Percentiles rank a stretch among this genome's conserved stretches.
Evolutionary conservation across 2,797 vertebrate genomes (phyloP).

Genomic region (Takifugu ocellatus): DNA sequence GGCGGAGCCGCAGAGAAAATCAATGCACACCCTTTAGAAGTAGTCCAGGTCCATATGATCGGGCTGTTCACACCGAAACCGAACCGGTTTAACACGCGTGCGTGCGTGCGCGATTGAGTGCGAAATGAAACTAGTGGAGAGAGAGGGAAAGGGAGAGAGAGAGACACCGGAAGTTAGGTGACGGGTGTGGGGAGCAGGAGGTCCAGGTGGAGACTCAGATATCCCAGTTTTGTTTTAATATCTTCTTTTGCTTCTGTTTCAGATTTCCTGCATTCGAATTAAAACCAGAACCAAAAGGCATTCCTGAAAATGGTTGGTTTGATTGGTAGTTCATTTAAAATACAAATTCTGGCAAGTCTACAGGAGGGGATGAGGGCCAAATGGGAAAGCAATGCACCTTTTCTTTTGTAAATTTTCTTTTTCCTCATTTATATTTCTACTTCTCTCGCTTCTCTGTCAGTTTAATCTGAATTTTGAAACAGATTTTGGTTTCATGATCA

Average conservation of each 20-base stretch:
- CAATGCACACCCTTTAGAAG: slow-evolving; percentile 6
- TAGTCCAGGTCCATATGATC: slow-evolving; percentile 2
- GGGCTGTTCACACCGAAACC: neutral
- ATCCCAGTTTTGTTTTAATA: neutral
- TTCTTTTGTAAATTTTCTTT: too few species aligned
- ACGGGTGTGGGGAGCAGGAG: slow-evolving; percentile 24
- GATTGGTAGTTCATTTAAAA: too few species aligned
- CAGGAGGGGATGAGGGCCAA: slow-evolving; percentile 33
- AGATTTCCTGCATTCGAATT: too few species aligned
- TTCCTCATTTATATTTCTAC: too few species aligned
- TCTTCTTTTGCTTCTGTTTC: too few species aligned
- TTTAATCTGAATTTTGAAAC: too few species aligned
- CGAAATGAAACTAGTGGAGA: neutral
- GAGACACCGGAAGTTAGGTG: slow-evolving; percentile 66
- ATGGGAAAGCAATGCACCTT: too few species aligned
- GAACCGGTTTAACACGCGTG: slow-evolving; percentile 9
- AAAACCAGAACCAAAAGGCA: too few species aligned
- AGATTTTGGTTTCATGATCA: too few species aligned
- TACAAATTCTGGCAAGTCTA: slow-evolving; percentile 34
- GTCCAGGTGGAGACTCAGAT: slow-evolving; percentile 45
- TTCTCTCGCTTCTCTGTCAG: too few species aligned
- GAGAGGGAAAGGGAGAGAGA: slow-evolving; percentile 9
- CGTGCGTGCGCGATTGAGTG: neutral
- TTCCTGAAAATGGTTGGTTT: too few species aligned
- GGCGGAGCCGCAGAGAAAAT: slow-evolving; percentile 39